Evolutionary conservation across 2,797 vertebrate species (phyloP).

Genomic region (Gallinago solitaria): DNA sequence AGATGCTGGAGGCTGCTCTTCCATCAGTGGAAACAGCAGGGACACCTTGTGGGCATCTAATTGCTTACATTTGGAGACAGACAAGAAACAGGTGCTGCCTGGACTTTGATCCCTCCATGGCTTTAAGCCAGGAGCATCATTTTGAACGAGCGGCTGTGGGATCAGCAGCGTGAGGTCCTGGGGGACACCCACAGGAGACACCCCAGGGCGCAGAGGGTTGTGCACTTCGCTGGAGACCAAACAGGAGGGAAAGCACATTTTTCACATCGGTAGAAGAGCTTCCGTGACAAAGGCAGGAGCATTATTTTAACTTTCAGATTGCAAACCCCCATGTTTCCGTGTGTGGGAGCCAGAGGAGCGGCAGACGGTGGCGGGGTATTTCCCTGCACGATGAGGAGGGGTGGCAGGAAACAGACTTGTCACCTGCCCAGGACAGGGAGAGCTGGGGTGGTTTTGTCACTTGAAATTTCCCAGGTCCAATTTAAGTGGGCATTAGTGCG

Average conservation of each 20-base stretch:
- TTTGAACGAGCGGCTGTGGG: neutral
- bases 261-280: neutral
- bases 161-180: neutral
- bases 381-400: rapidly evolving
- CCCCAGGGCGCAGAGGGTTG: neutral
- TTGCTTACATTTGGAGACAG: neutral
- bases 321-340: rapidly evolving
- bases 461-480: neutral
- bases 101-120: neutral
- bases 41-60: neutral
- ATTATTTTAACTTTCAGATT: neutral
- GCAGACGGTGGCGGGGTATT: rapidly evolving
- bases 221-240: neutral
- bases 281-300: neutral
- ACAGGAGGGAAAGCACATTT: neutral
- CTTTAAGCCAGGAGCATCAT: neutral
- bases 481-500: neutral
- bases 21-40: neutral
- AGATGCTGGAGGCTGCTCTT: neutral
- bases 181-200: neutral
- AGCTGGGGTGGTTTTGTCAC: neutral
- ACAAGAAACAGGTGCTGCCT: neutral
- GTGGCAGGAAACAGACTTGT: neutral
- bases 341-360: neutral
- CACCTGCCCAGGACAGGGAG: neutral